Evolutionary conservation across 2,888 invertebrate species (phyloP), one percentile per base, ranked within the genome.

Genomic region (Anodontia alba): DNA sequence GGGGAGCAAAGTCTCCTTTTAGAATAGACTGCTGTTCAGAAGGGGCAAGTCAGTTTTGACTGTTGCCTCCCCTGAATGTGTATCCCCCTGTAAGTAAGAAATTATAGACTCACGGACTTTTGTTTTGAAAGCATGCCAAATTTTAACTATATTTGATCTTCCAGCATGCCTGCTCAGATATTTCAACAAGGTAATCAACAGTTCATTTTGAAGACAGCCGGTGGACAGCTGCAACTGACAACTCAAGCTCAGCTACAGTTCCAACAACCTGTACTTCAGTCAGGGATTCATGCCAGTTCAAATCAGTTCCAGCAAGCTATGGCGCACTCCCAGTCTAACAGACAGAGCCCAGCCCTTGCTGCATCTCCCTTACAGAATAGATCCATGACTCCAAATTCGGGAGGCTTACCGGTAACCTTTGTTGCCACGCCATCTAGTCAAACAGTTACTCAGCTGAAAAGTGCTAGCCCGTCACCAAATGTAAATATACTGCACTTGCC

Each of bases 401-500:
- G 75, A 29, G 85, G 80, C 17, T 76, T 86, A 46, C 79, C 87
- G 2, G 73, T 83, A n/a, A 78, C 84, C 42, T 79, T 81, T 26
- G 77, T 80, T 57, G 81, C 80, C 33, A 69, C 71, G 12, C 26
- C 73, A 10, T 36, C 80, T 10, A 84, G 80, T 42, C 81, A 80
- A 26, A 76, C 84, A 12, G 43, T 79, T n/a, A 46, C 76, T 69
- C 80, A 82, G 71, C 51, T 81, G 66, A 81, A 75, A 57, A 78
- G 85, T 67, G 71, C 83, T 31, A 86, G 85, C 54, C 82, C 85
- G n/a, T 79, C 82, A 10, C 86, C 86, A 12, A 87, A 88, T 79
- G 85, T 90, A 10, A 88, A 88, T 76, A 73, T 88, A 38, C 77
- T 88, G 12, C 89, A 89, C 46, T 54, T 89, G n/a, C 88, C 85